Evolutionary conservation across 2,888 invertebrate species (phyloP).

Genomic region (Dusona sp.): DNA sequence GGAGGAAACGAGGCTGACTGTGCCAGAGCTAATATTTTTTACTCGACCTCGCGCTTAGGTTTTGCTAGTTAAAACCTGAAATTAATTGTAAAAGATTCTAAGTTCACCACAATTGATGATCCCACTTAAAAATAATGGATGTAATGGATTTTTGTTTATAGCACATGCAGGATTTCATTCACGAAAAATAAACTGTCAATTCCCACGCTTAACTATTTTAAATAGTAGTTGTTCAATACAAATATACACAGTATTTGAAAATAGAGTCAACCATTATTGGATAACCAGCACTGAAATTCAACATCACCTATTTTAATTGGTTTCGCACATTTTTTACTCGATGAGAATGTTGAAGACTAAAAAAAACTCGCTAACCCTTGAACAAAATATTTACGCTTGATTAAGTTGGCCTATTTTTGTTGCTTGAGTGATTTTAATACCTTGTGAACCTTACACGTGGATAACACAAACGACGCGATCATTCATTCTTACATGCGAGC

Average conservation of each 20-base stretch:
- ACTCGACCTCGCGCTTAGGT: not conserved
- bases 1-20: not conserved
- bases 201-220: not conserved
- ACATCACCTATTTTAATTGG: not conserved
- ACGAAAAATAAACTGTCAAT: not conserved
- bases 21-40: not conserved
- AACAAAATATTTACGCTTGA: not conserved
- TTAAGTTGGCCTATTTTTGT: slow-evolving; percentile 27
- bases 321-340: not conserved
- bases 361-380: not conserved
- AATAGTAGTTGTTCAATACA: not conserved
- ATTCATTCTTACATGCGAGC: slow-evolving; percentile 44
- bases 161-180: not conserved
- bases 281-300: not conserved
- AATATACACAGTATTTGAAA: not conserved
- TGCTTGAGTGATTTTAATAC: slow-evolving; percentile 48
- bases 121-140: not conserved
- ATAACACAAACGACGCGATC: slow-evolving; percentile 38
- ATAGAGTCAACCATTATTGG: not conserved
- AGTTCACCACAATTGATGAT: not conserved
- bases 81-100: not conserved
- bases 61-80: not conserved
- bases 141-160: not conserved
- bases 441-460: slow-evolving; percentile 22
- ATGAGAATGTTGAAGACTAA: not conserved